Evolutionary conservation across 2,797 vertebrate genomes (phyloP).

Genomic region (Cygnus olor): DNA sequence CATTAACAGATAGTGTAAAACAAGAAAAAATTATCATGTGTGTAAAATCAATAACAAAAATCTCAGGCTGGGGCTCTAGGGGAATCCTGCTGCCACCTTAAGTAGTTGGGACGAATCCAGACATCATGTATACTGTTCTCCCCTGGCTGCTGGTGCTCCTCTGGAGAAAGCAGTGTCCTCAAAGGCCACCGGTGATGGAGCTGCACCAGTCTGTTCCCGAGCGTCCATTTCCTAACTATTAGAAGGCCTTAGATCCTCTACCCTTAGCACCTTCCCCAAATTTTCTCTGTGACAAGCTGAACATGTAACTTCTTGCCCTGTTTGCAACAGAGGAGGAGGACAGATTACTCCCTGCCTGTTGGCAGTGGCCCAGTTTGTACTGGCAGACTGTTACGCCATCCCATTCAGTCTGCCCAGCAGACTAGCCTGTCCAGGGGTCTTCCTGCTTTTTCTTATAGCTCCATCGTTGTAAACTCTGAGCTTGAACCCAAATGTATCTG

Average conservation of each 20-base stretch:
- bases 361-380: not conserved
- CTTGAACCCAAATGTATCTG: not conserved
- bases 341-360: not conserved
- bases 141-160: not conserved
- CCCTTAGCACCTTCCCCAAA: not conserved
- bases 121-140: not conserved
- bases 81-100: not conserved
- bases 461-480: not conserved
- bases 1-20: not conserved
- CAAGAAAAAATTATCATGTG: not conserved
- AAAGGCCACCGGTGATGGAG: not conserved
- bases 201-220: not conserved
- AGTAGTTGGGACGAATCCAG: not conserved
- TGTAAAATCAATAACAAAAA: not conserved
- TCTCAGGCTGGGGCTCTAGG: not conserved
- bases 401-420: not conserved
- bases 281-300: not conserved
- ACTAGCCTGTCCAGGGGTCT: not conserved
- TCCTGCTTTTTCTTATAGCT: not conserved
- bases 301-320: not conserved
- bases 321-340: not conserved
- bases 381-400: not conserved
- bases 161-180: not conserved
- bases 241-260: not conserved
- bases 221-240: not conserved